phyloP scores from a whole-genome alignment of 2,113 vertebrate genomes.

The Gracilinanus agilis region DNA sequence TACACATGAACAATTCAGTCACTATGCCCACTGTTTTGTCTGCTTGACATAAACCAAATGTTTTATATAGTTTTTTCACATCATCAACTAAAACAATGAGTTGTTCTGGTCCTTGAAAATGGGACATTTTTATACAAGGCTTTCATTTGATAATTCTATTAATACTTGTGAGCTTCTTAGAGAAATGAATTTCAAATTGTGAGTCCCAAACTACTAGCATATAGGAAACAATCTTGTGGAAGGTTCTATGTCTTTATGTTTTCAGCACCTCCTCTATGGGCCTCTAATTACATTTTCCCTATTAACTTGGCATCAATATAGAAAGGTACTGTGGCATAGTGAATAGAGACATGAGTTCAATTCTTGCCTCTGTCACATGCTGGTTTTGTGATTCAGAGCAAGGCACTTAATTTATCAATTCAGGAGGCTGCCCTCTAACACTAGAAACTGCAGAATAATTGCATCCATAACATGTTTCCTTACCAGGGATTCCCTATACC shows the following conservation, averaged over 20 bases:
- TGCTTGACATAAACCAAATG: not conserved
- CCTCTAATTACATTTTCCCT: not conserved
- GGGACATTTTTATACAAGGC: no score
- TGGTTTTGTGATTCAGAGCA: no score
- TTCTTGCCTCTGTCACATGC: no score
- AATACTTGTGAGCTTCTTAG: not conserved
- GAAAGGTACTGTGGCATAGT: not conserved
- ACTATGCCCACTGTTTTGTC: not conserved
- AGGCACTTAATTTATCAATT: not conserved
- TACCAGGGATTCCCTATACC: not conserved
- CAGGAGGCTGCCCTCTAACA: not conserved
- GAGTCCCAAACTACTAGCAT: not conserved
- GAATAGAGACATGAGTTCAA: not conserved
- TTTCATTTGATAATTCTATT: not conserved
- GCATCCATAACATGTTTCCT: not conserved
- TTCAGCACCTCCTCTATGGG: not conserved
- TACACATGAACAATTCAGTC: not conserved
- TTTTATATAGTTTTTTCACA: not conserved
- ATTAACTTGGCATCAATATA: not conserved
- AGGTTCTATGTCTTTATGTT: not conserved
- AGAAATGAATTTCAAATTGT: not conserved
- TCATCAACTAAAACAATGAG: not conserved
- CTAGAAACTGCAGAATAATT: not conserved
- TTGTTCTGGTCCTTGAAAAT: not conserved
- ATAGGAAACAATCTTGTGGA: not conserved